phyloP scores from a whole-genome alignment of 2,888 invertebrate species.

The Eupithecia centaureata region DNA sequence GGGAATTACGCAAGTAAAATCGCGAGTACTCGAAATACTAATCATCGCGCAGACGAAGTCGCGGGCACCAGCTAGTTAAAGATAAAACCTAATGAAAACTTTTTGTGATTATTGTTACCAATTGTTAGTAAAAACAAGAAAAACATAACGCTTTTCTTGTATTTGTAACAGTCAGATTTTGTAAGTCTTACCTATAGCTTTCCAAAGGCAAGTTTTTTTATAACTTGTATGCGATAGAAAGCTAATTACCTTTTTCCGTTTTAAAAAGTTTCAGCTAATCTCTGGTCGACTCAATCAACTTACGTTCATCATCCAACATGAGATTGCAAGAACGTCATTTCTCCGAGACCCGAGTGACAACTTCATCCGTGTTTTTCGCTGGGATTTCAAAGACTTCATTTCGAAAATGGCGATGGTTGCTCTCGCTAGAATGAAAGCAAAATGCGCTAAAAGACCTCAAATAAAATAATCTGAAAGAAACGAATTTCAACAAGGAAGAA shows the following conservation, averaged over 20 bases:
- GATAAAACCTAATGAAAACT: not conserved
- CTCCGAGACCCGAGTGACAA: constrained; percentile 24
- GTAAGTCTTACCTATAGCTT: not conserved
- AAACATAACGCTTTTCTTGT: no score
- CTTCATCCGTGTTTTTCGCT: constrained; percentile 25
- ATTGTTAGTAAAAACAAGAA: no score
- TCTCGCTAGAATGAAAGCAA: not conserved
- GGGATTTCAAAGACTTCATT: constrained; percentile 21
- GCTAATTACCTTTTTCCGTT: not conserved
- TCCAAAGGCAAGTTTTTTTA: no score
- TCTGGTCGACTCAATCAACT: not conserved
- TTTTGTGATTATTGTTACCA: no score
- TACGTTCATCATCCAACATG: not conserved
- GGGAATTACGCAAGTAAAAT: no score
- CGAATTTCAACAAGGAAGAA: not conserved
- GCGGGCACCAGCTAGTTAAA: no score
- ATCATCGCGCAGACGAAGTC: no score
- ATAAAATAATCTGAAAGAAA: not conserved
- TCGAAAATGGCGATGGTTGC: constrained; percentile 20
- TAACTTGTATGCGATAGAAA: no score
- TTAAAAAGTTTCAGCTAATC: not conserved
- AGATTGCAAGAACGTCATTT: constrained; percentile 18
- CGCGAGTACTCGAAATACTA: no score
- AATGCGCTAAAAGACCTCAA: not conserved
- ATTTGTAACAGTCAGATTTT: not conserved